phyloP scores from a whole-genome alignment of 1,140 invertebrate species.

The Dendrolimus punctatus region DNA sequence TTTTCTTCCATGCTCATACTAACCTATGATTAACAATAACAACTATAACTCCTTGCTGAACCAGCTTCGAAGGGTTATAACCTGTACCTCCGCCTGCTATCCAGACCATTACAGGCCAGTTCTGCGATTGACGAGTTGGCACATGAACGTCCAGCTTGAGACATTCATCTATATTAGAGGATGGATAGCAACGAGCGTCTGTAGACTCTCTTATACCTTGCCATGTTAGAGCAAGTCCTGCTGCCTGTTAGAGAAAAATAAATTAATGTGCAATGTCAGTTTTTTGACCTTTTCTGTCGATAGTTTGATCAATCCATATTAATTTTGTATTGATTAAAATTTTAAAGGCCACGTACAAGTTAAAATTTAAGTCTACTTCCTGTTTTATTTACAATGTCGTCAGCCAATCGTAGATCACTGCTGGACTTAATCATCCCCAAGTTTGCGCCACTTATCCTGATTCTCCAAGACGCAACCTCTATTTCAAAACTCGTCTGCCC shows the following conservation, averaged over 20 bases:
- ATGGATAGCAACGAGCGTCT: constrained; percentile 23
- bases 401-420: too few relatives aligned
- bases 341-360: too few relatives aligned
- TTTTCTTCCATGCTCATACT: neutral
- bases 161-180: constrained; percentile 36
- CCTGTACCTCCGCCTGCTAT: constrained; percentile 73
- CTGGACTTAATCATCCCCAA: too few relatives aligned
- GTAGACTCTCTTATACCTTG: constrained; percentile 29
- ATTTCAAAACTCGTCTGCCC: too few relatives aligned
- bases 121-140: constrained; percentile 24
- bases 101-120: constrained; percentile 75
- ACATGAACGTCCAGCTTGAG: constrained; percentile 49
- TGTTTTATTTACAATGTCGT: too few relatives aligned
- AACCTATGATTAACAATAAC: constrained; percentile 78
- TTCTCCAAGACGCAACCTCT: too few relatives aligned
- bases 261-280: neutral
- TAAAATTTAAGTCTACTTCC: too few relatives aligned
- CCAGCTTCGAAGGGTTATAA: constrained; percentile 73
- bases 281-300: neutral
- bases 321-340: too few relatives aligned
- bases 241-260: constrained; percentile 26
- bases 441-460: too few relatives aligned
- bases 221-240: constrained; percentile 46
- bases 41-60: constrained; percentile 76
- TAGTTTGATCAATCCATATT: too few relatives aligned